Evolutionary conservation across 92 coral and sea anemone genomes (phyloP), one percentile per base, ranked within the genome.

Genomic region (Zoanthus gigantus): DNA sequence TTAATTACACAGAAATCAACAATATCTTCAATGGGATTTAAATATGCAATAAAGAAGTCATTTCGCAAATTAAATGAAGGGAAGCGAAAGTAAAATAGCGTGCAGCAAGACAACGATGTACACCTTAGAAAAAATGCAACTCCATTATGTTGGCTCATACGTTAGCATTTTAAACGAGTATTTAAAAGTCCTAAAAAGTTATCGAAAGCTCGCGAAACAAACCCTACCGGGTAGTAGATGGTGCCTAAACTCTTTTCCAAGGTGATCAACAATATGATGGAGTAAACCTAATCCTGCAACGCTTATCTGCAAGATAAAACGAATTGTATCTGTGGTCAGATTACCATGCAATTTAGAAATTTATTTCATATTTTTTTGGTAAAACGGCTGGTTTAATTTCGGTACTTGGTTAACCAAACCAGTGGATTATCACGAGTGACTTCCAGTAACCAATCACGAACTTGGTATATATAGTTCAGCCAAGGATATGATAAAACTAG

Each of bases 261-360:
- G 92, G 61, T 93, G 93, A 86, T 93, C 94, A 28, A 94, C 95
- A 34, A 97, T 91, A 72, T 92, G 94, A 50, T 96, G 94, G 44
- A 97, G 90, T 30, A 97, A 86, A 76, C 94, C 99, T 90, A 97
- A 78, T 3, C 99, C 99, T 65, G 95, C 94, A 10, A 96, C 93
- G 83, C 99, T 97, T 77, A 97, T 88, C 99, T 97, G 85, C 45
- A 89, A 89, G 69, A 92, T 58, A 17, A 82, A 32, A 92, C 12
- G 58, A 83, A 56, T 17, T 32, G 42, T 7, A 63, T 61, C 31
- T 58, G 44, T 74, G 31, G 44, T 32, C 56, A 56, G 13, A 76
- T 79, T 12, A 23, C 17, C 34, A 11, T 65, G 46, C 47, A 29
- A 29, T 29, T 11, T 42, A 12, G 14, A 37, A 60, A 52, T 34